These are phyloP conservation scores for Hyaena hyaena DNA, from an alignment of 2,113 vertebrate species.

Conservation along the genomic window DNA sequence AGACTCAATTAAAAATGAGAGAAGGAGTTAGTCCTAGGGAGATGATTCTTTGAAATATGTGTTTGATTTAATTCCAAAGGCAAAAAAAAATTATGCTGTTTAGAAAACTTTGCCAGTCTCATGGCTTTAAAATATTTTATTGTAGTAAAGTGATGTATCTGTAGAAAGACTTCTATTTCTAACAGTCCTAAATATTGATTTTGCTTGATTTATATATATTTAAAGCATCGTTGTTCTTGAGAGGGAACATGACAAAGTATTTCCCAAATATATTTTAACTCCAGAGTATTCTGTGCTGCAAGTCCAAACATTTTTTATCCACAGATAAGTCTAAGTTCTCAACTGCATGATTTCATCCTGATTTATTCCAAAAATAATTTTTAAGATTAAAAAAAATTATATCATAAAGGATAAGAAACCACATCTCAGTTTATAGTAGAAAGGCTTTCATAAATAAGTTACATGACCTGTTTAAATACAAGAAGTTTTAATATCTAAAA, in stretches of 20 bases:
- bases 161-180: constrained; percentile 64
- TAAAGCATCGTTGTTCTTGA: constrained; percentile 68
- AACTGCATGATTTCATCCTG: constrained; percentile 30
- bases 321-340: constrained; percentile 51
- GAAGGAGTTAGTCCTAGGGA: neutral
- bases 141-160: constrained; percentile 50
- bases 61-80: constrained; percentile 58
- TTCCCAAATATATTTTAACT: constrained; percentile 70
- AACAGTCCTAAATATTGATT: constrained; percentile 79
- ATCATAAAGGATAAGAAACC: constrained; percentile 43
- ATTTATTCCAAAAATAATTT: constrained; percentile 62
- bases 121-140: constrained; percentile 73
- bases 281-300: constrained; percentile 53
- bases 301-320: constrained; percentile 53
- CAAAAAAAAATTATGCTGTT: constrained; percentile 56
- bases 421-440: constrained; percentile 33
- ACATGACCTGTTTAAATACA: constrained; percentile 3
- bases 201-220: constrained; percentile 78
- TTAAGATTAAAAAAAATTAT: constrained; percentile 43
- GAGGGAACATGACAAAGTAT: constrained; percentile 53
- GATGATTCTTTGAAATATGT: constrained; percentile 38
- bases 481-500: neutral
- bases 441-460: constrained; percentile 18
- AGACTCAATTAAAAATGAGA: neutral
- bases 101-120: constrained; percentile 63